Evolutionary conservation across 2,888 invertebrate species (phyloP).

Genomic region (Apomyelois bistriatella): DNA sequence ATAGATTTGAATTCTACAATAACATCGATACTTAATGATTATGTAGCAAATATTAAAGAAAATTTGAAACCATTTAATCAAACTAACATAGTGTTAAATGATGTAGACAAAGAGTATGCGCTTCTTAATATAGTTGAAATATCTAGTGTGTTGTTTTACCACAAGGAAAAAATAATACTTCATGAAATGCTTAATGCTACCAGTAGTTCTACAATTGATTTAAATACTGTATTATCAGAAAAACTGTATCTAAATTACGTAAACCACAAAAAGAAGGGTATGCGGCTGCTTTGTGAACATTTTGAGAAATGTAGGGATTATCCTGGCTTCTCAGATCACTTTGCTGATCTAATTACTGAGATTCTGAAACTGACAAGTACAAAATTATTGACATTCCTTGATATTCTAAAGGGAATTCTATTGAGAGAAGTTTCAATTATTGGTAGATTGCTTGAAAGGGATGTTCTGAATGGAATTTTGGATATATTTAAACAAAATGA

Average conservation of each 20-base stretch:
- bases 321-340: constrained; percentile 39
- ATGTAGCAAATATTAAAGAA: neutral
- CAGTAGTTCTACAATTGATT: neutral
- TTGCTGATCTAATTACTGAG: constrained; percentile 32
- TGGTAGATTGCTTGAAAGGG: constrained; percentile 4
- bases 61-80: neutral
- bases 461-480: constrained; percentile 23
- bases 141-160: constrained; percentile 25
- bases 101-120: constrained; percentile 28
- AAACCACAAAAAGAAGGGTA: constrained; percentile 29
- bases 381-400: constrained; percentile 25
- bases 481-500: constrained; percentile 15
- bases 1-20: neutral
- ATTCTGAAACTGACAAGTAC: constrained; percentile 31
- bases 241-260: constrained; percentile 21
- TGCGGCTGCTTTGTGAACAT: constrained; percentile 31
- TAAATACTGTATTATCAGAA: constrained; percentile 12
- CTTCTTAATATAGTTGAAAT: constrained; percentile 33
- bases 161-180: constrained; percentile 23
- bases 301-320: constrained; percentile 35
- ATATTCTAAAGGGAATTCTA: constrained; percentile 6
- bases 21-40: neutral
- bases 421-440: neutral
- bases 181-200: constrained; percentile 19
- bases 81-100: neutral